Evolutionary conservation across 2,797 vertebrate genomes (phyloP), one percentile per base, ranked within the genome.

Genomic region (Eurystomus glaucurus): DNA sequence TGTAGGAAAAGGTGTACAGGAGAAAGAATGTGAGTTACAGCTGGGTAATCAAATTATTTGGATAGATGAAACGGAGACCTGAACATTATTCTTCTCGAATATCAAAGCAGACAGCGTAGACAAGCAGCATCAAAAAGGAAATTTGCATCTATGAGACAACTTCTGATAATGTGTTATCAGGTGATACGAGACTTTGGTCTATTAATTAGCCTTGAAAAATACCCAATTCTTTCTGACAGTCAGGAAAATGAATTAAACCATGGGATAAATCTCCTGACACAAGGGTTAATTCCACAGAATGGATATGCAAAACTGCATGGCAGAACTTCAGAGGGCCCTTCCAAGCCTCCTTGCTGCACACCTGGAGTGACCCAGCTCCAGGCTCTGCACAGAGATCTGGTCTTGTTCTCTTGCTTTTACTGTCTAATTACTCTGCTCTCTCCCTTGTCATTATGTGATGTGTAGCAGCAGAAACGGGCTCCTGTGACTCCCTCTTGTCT

Each of bases 71-170:
- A 82, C 29, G 3, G 4, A 65, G 55, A 54, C 43, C 41, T 83
- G 70, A 95, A 80, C 25, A 35, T 54, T 80, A 77, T 68, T 78
- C 50, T 68, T 58, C 50, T 78, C 51, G 77, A 85, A 77, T 92
- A 85, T 90, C 57, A 88, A 93, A 96, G 33, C 33, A 95, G 74
- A 70, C 48, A 55, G 41, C 26, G 18, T 33, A 88, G 80, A 76
- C 41, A 92, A 68, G 91, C 31, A 69, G 58, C 74, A 77, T 58
- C 75, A 86, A 90, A 95, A 95, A 91, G 33, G 50, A 85, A 82
- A 80, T 74, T 72, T 85, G 75, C 88, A 84, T 94, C 25, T 70
- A 25, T 0, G 11, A 82, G 58, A 57, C 51, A 80, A 35, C 66
- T 90, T 68, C 64, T 64, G 71, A 88, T 79, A 72, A 81, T 14